A percentile compares a stretch with the other conserved stretches of the same genome.
Evolutionary conservation across 2,888 invertebrate genomes (phyloP).

Genomic region (Subacronicta megacephala): DNA sequence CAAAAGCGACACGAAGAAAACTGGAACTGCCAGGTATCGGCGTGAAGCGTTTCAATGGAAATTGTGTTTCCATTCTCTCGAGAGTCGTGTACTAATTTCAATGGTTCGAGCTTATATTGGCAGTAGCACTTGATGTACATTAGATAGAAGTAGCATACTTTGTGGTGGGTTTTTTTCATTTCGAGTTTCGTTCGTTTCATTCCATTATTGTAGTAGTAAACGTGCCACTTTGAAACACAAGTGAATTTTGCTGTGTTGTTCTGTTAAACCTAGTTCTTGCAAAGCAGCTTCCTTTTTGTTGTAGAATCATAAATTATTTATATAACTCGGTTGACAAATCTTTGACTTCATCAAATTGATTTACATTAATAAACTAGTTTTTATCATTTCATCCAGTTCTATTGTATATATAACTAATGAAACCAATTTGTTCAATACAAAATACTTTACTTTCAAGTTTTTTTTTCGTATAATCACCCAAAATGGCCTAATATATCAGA

Average conservation of each 20-base stretch:
- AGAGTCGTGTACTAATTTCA: slow-evolving; percentile 64
- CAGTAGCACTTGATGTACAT: slow-evolving; percentile 34
- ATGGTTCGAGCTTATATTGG: slow-evolving; percentile 51
- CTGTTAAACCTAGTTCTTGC: too few species aligned
- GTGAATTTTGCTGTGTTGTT: not conserved
- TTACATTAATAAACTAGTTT: too few species aligned
- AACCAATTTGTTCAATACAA: too few species aligned
- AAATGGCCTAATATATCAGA: slow-evolving; percentile 2
- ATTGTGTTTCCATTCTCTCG: slow-evolving; percentile 72
- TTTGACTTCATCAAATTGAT: too few species aligned
- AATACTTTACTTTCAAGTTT: too few species aligned
- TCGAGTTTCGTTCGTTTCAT: slow-evolving; percentile 7
- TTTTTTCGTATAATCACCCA: slow-evolving; percentile 12
- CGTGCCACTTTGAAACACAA: slow-evolving; percentile 1
- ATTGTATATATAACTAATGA: too few species aligned
- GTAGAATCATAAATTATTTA: too few species aligned
- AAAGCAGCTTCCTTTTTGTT: not conserved
- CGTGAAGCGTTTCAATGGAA: slow-evolving; percentile 70
- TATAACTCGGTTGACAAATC: too few species aligned
- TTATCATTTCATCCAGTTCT: too few species aligned
- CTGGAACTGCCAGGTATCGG: slow-evolving; percentile 62
- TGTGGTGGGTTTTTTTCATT: slow-evolving; percentile 28
- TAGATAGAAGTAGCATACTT: slow-evolving; percentile 21
- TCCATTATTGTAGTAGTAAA: not conserved
- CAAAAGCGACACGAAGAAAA: slow-evolving; percentile 71